These are phyloP conservation scores for Tokudaia muenninki DNA, from an alignment of 2,797 vertebrate species.

Conservation along the genomic window DNA sequence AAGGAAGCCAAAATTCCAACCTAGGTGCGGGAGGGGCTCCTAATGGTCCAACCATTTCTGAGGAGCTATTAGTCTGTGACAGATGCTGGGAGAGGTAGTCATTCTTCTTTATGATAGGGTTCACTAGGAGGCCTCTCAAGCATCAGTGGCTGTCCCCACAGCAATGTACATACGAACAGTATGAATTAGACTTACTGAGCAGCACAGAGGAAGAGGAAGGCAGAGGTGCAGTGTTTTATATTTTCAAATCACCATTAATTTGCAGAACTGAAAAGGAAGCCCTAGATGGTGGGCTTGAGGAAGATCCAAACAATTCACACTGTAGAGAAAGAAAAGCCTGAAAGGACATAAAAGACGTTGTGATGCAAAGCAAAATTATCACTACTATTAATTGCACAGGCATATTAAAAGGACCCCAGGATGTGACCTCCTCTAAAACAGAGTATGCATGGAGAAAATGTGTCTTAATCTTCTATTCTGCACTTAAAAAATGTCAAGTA, in stretches of 20 bases:
- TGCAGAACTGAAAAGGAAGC: slow-evolving; percentile 85
- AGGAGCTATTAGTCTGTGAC: neutral
- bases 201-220: neutral
- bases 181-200: neutral
- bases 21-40: neutral
- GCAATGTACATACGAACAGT: neutral
- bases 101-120: neutral
- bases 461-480: slow-evolving; percentile 91
- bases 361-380: slow-evolving; percentile 88
- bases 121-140: neutral
- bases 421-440: slow-evolving; percentile 91
- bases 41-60: neutral
- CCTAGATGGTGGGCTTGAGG: slow-evolving; percentile 88
- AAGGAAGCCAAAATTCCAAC: neutral
- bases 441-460: slow-evolving; percentile 89
- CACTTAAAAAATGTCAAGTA: slow-evolving; percentile 92
- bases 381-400: slow-evolving; percentile 90
- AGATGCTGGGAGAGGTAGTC: too few relatives aligned
- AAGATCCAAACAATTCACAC: slow-evolving; percentile 89
- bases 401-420: slow-evolving; percentile 91
- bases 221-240: slow-evolving; percentile 84
- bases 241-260: slow-evolving; percentile 89
- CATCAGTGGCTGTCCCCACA: too few relatives aligned
- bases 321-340: slow-evolving; percentile 85
- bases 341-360: slow-evolving; percentile 89